These are phyloP conservation scores for Psilanteris sp. DNA, from an alignment of 1,140 invertebrate genomes.

Conservation along the genomic window DNA sequence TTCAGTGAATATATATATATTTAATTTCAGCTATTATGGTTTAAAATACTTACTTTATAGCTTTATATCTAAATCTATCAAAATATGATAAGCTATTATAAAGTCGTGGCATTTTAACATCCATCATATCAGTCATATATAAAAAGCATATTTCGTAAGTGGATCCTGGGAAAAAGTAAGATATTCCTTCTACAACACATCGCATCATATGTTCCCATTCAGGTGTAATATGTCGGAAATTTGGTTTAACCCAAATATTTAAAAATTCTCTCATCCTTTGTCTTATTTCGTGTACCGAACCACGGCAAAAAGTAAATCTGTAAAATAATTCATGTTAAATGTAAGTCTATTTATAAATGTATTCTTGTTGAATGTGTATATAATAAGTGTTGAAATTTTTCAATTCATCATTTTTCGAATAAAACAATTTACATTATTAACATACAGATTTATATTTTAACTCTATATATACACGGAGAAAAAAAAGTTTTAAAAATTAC, in stretches of 20 bases:
- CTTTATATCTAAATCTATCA: slow-evolving; percentile 50
- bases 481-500: too few relatives aligned
- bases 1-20: too few relatives aligned
- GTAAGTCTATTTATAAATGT: too few relatives aligned
- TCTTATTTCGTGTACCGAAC: slow-evolving; percentile 74
- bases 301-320: slow-evolving; percentile 82
- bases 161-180: slow-evolving; percentile 67
- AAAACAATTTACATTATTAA: too few relatives aligned
- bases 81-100: slow-evolving; percentile 64
- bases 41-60: slow-evolving; percentile 41
- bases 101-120: slow-evolving; percentile 67
- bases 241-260: slow-evolving; percentile 73
- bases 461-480: too few relatives aligned
- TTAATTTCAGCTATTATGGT: too few relatives aligned
- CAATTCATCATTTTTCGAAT: too few relatives aligned
- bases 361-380: too few relatives aligned
- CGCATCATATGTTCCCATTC: slow-evolving; percentile 79
- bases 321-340: too few relatives aligned
- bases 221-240: slow-evolving; percentile 67
- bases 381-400: too few relatives aligned
- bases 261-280: slow-evolving; percentile 74
- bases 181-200: slow-evolving; percentile 71
- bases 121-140: slow-evolving; percentile 68
- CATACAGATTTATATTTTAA: too few relatives aligned
- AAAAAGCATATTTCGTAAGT: slow-evolving; percentile 68